Base-by-base conservation (phyloP, 1,140 invertebrate species). In the Lamellibrachia luymesi region DNA sequence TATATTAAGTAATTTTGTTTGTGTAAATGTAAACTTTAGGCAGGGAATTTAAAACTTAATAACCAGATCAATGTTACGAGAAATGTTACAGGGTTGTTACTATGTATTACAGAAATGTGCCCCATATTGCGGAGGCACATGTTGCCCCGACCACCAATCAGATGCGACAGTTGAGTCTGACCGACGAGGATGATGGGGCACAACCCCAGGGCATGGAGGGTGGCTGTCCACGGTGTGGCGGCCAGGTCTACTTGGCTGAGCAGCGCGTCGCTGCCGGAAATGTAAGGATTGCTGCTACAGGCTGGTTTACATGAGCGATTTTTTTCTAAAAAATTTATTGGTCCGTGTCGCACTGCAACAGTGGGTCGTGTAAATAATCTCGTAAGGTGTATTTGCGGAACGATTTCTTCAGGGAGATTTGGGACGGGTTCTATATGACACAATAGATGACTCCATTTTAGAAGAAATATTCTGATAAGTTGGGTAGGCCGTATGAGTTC, bases 101-200 rank as follows among this genome's bases (percentile, higher is more conserved):
- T 51, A 38, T 51, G 25, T 92, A 50, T 92, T 92, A 51, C 92
- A 93, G 92, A 49, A 93, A 93, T 49, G 89, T 93, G 27, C 92
- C 92, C 38, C 92, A 93, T 80, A 93, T 80, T 17, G 92, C 92
- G n/a, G 49, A 93, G 51, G 92, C 92, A 1, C 89, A 93, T 38
- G n/a, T 93, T 50, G 92, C 92, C 5, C 92, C 92, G 49, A 90
- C 64, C 49, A 49, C 22, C 27, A 52, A 52, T 38, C 50, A 64
- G 92, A 56, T 52, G 50, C 27, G 52, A 7, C 49, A 51, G 50
- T 38, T 52, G 27, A 56, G 50, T 50, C 13, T 89, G 92, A 90
- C 10, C 4, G 92, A 80, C 4, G 49, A 50, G 13, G 80, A 64
- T 2, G 92, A 50, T 10, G 92, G 92, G 22, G 51, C 49, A 5